These are phyloP conservation scores for Aplidium turbinatum DNA, from an alignment of 23 tunicate species.

Conservation along the genomic window DNA sequence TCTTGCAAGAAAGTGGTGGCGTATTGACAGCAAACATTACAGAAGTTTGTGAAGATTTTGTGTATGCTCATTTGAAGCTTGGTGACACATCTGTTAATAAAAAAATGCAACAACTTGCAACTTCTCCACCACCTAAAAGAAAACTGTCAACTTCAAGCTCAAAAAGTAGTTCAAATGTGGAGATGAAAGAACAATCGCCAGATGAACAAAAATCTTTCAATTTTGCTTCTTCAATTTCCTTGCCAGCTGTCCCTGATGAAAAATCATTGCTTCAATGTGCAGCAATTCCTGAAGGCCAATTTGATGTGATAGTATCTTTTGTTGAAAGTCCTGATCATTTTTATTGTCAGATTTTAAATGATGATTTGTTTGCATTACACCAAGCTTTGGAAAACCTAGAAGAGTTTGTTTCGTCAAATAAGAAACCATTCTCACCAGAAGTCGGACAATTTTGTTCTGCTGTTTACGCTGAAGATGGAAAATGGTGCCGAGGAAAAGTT, in stretches of 20 bases:
- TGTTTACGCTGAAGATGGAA: constrained; percentile 20
- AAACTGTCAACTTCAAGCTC: no score
- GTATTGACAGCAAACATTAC: background rate
- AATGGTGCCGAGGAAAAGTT: constrained; percentile 44
- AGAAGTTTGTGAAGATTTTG: background rate
- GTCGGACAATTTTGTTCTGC: constrained; percentile 45
- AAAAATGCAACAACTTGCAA: constrained; percentile 6
- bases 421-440: background rate
- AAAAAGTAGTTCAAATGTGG: no score
- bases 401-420: background rate
- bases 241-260: no score
- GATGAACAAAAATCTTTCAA: no score
- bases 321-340: constrained; percentile 28
- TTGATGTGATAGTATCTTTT: constrained; percentile 11
- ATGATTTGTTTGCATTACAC: constrained; percentile 20
- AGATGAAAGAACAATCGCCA: no score
- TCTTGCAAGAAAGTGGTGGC: constrained; percentile 10
- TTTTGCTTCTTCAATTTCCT: no score
- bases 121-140: no score
- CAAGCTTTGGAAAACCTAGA: constrained; percentile 7
- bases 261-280: background rate
- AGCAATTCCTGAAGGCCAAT: constrained; percentile 10
- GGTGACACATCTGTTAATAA: constrained; percentile 6
- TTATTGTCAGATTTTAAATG: constrained; percentile 33
- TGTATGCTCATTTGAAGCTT: background rate